These are phyloP conservation scores for Teleopsis dalmanni DNA, from an alignment of 1,140 invertebrate species.

Conservation along the genomic window DNA sequence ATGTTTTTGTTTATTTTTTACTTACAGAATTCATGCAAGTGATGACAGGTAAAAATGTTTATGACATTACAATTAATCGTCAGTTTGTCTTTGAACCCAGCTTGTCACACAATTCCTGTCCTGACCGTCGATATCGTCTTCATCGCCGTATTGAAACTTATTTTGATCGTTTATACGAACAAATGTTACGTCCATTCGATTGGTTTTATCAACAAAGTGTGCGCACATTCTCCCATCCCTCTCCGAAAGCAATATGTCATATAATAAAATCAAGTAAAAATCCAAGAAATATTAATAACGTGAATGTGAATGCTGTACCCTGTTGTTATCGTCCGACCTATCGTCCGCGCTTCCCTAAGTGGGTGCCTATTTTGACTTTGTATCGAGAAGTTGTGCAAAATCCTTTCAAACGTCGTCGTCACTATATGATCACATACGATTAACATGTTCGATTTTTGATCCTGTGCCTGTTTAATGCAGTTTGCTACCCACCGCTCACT, in stretches of 20 bases:
- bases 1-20: constrained; percentile 12
- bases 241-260: not conserved
- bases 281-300: not conserved
- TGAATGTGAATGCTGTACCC: not conserved
- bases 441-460: not conserved
- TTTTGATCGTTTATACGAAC: constrained; percentile 16
- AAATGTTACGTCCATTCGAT: constrained; percentile 12
- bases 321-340: constrained; percentile 7
- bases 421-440: constrained; percentile 12
- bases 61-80: constrained; percentile 10
- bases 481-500: not conserved
- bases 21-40: constrained; percentile 63
- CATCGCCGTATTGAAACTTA: constrained; percentile 18
- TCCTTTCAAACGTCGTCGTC: constrained; percentile 13
- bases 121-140: constrained; percentile 8
- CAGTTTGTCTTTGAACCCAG: constrained; percentile 12
- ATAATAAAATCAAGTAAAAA: not conserved
- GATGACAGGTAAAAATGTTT: constrained; percentile 52
- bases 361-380: constrained; percentile 16
- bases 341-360: constrained; percentile 18
- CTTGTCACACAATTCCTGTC: constrained; percentile 6
- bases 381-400: constrained; percentile 17
- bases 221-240: not conserved
- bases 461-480: not conserved
- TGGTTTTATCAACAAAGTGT: constrained; percentile 1